These are phyloP conservation scores for Centropyge bicolor DNA, from an alignment of 2,797 vertebrate genomes.

Conservation along the genomic window DNA sequence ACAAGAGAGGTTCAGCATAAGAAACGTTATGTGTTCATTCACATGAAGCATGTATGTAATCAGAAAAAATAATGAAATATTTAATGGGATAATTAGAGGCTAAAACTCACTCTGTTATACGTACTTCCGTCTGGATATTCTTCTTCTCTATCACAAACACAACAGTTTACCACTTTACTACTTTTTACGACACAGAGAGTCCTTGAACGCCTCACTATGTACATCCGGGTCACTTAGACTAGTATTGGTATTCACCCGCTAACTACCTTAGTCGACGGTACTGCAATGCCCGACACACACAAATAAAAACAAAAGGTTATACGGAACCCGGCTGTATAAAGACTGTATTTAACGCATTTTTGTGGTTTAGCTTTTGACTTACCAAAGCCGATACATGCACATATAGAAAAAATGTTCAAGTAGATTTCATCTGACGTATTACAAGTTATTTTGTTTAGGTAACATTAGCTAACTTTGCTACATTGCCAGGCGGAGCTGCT, in stretches of 20 bases:
- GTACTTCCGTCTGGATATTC: not conserved
- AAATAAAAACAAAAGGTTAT: slow-evolving; percentile 30
- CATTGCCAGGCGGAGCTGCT: not conserved
- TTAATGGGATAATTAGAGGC: not conserved
- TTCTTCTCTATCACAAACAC: not conserved
- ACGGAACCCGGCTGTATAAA: not conserved
- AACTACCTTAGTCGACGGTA: not conserved
- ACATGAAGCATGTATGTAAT: too few species aligned
- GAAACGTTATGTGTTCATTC: too few species aligned
- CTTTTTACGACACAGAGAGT: too few species aligned
- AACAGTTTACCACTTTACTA: slow-evolving; percentile 19
- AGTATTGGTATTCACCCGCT: slow-evolving; percentile 11
- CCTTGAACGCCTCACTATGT: slow-evolving; percentile 28
- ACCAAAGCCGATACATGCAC: not conserved
- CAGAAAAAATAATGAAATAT: too few species aligned
- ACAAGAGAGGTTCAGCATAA: too few species aligned
- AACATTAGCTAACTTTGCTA: slow-evolving; percentile 33
- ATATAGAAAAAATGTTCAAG: not conserved
- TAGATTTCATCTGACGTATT: not conserved
- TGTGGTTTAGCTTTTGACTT: accelerated
- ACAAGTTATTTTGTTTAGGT: slow-evolving; percentile 10
- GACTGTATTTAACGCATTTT: not conserved
- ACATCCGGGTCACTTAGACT: slow-evolving; percentile 63
- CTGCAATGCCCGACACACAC: not conserved
- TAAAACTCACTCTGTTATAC: not conserved